Evolutionary conservation across 2,797 vertebrate genomes (phyloP), one percentile per base, ranked within the genome.

Genomic region (Geotrypetes seraphini): DNA sequence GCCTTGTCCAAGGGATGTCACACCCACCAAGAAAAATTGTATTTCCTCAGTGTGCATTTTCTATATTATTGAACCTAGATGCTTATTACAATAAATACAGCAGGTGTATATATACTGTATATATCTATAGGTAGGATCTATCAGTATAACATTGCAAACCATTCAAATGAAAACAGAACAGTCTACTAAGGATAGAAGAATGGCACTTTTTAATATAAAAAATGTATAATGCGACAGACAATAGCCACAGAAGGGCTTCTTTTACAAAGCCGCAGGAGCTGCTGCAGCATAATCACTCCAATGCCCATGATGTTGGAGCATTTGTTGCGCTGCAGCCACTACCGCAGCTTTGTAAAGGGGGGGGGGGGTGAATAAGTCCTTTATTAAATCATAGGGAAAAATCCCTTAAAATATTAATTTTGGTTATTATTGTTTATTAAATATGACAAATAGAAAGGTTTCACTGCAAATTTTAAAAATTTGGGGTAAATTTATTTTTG

Each of bases 371-470:
- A n/a, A n/a, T 63, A 39, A 51, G 46, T 30, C n/a, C 33, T 37
- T 41, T 66, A 60, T 69, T 58, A 54, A 49, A 55, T 66, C 59
- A 78, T 79, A 78, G 76, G 76, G 67, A 31, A 28, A 58, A 61
- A 55, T 42, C 43, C 39, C 61, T 63, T 42, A 36, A 73, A 63
- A 39, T n/a, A 43, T n/a, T n/a, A n/a, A n/a, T n/a, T n/a, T n/a
- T n/a, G n/a, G n/a, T n/a, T n/a, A n/a, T n/a, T n/a, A n/a, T n/a
- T n/a, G n/a, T n/a, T n/a, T n/a, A n/a, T n/a, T n/a, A n/a, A n/a
- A n/a, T n/a, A n/a, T n/a, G n/a, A n/a, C n/a, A n/a, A n/a, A n/a
- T n/a, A n/a, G n/a, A n/a, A n/a, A n/a, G n/a, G n/a, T n/a, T n/a
- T n/a, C n/a, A n/a, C n/a, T n/a, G n/a, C n/a, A n/a, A n/a, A n/a